A percentile compares a stretch with the other conserved stretches of the same genome.
Evolutionary conservation across 2,113 vertebrate species (phyloP).

Genomic region (Pterocles burchelli): DNA sequence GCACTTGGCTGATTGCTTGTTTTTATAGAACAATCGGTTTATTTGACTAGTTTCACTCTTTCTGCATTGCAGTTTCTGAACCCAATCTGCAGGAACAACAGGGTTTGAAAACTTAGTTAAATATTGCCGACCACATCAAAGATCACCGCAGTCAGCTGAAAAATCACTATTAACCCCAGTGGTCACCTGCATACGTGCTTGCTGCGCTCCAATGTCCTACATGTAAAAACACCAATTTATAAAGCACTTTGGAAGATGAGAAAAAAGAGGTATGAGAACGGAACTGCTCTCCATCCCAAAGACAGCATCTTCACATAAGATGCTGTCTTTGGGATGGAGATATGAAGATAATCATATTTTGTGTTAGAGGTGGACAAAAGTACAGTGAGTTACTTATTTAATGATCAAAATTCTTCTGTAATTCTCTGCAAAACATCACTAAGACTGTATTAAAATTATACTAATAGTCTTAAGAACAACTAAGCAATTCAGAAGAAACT

Average conservation of each 20-base stretch:
- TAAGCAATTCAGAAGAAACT: neutral
- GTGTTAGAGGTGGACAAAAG: neutral
- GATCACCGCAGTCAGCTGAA: neutral
- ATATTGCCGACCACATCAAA: neutral
- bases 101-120: neutral
- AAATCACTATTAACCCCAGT: neutral
- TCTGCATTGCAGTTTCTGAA: neutral
- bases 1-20: neutral
- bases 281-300: neutral
- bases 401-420: neutral
- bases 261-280: neutral
- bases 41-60: slow-evolving; percentile 1
- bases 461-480: neutral
- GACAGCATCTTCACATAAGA: accelerated
- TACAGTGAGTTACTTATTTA: neutral
- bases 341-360: neutral
- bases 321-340: too few relatives aligned
- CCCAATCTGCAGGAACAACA: neutral
- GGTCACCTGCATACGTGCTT: neutral
- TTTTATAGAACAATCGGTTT: neutral
- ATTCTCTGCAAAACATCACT: neutral
- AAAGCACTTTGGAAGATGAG: neutral
- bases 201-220: neutral
- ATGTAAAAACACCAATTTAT: neutral
- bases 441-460: neutral